phyloP scores from a whole-genome alignment of 2,113 vertebrate genomes.

The Xerus inauris region DNA sequence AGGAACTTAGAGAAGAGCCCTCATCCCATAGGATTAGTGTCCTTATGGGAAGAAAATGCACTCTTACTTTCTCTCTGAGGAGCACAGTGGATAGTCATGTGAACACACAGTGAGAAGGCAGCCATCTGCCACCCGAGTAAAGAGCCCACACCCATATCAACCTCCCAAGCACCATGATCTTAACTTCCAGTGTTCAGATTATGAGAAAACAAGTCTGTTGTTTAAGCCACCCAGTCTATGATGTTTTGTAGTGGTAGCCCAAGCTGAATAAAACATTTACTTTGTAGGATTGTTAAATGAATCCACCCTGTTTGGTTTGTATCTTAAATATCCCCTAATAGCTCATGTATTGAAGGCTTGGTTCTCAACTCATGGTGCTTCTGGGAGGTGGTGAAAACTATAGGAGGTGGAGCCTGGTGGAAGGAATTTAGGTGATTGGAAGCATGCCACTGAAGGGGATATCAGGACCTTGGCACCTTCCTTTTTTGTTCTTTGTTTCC shows the following conservation, averaged over 20 bases:
- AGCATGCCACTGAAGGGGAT: not conserved
- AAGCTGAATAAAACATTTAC: not conserved
- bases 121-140: not conserved
- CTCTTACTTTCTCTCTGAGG: not conserved
- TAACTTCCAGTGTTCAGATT: not conserved
- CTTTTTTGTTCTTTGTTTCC: not conserved
- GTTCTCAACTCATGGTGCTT: not conserved
- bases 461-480: not conserved
- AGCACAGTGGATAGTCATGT: not conserved
- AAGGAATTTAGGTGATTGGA: not conserved
- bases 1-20: not conserved
- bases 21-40: not conserved
- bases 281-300: not conserved
- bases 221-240: not conserved
- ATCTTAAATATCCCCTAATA: not conserved
- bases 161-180: not conserved
- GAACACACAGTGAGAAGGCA: not conserved
- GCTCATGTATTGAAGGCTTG: not conserved
- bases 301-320: not conserved
- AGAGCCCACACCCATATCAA: not conserved
- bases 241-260: not conserved
- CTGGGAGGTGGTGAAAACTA: not conserved
- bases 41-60: not conserved
- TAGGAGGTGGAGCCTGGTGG: not conserved
- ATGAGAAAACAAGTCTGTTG: not conserved